phyloP scores from a whole-genome alignment of 1,140 invertebrate species.

The Tyrophagus putrescentiae region DNA sequence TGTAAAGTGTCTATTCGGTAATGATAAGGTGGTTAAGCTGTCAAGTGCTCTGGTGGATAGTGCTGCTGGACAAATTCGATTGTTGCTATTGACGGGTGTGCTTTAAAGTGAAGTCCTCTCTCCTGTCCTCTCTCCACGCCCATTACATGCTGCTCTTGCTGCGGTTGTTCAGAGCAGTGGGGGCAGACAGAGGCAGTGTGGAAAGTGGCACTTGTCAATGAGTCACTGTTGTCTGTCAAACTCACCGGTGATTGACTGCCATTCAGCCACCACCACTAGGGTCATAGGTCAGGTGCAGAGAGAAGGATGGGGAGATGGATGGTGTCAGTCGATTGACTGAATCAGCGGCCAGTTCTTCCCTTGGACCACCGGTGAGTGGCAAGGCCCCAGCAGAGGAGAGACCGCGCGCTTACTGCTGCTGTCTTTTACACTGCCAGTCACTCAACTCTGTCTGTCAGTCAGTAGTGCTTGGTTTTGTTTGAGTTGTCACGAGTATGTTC shows the following conservation, averaged over 20 bases:
- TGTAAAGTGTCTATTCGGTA: too few species aligned
- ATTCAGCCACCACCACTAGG: too few species aligned
- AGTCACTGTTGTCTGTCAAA: not conserved
- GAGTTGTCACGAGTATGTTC: not conserved
- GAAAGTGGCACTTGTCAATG: conserved; percentile 5
- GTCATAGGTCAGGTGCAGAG: conserved; percentile 14
- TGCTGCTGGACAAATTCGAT: not conserved
- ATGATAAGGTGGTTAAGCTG: conserved; percentile 5
- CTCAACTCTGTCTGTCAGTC: too few species aligned
- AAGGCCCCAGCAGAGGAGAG: too few species aligned
- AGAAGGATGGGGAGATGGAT: not conserved
- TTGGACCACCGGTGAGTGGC: not conserved
- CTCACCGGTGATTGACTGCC: conserved; percentile 1
- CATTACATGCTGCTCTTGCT: too few species aligned
- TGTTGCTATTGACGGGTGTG: too few species aligned
- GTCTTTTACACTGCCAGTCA: too few species aligned
- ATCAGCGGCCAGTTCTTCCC: not conserved
- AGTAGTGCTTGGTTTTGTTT: not conserved
- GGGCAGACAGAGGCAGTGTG: not conserved
- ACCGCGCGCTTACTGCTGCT: too few species aligned
- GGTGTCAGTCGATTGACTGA: not conserved
- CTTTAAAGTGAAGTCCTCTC: too few species aligned
- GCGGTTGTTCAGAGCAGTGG: too few species aligned
- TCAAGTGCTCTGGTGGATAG: not conserved
- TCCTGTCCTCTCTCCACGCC: not conserved